A percentile compares a stretch with the other conserved stretches of the same genome.
These are phyloP conservation scores for Drosophila auraria DNA, from an alignment of 1,140 invertebrate genomes.

Conservation along the genomic window DNA sequence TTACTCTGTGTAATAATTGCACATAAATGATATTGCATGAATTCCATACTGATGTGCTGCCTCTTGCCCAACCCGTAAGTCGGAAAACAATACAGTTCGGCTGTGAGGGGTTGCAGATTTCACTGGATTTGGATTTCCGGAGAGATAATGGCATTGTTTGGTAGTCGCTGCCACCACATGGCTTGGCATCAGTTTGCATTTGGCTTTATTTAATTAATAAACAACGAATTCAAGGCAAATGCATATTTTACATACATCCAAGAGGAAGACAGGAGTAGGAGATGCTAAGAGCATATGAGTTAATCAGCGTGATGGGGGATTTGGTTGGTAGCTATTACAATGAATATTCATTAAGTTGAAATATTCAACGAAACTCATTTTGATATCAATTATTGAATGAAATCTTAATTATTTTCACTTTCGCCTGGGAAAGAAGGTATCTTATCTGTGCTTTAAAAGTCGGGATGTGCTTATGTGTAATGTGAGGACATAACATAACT, in stretches of 20 bases:
- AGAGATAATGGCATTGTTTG: conserved; percentile 29
- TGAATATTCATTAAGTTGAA: conserved; percentile 3
- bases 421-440: too few species aligned
- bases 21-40: conserved; percentile 71
- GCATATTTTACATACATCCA: conserved; percentile 1
- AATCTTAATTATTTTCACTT: background rate
- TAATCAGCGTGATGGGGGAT: background rate
- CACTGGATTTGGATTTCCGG: conserved; percentile 51
- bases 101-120: background rate
- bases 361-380: background rate
- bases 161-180: conserved; percentile 28
- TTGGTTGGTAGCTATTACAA: background rate
- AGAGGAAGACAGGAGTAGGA: conserved; percentile 3
- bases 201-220: conserved; percentile 72
- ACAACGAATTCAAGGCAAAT: conserved; percentile 55
- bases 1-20: conserved; percentile 50
- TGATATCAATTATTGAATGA: background rate
- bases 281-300: conserved; percentile 5
- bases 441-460: too few species aligned
- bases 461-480: too few species aligned
- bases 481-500: too few species aligned
- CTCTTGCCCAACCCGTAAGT: conserved; percentile 42
- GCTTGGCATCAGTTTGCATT: conserved; percentile 61
- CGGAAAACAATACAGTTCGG: conserved; percentile 6
- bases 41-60: conserved; percentile 19